Evolutionary conservation across 2,888 invertebrate species (phyloP).

Genomic region (Isoperla grammatica): DNA sequence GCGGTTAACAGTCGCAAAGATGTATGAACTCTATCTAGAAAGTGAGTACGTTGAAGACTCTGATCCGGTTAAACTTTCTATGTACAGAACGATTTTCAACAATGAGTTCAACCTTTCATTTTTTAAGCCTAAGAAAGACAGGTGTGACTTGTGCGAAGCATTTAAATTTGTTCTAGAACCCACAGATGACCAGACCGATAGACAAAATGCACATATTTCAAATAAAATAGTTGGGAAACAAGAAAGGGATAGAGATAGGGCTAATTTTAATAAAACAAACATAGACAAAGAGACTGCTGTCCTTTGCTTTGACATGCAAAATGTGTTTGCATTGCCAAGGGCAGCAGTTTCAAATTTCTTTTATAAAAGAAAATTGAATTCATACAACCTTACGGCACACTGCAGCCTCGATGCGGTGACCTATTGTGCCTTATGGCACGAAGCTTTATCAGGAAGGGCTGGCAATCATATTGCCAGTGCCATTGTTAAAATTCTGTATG

Average conservation of each 20-base stretch:
- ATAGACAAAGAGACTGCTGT: background rate
- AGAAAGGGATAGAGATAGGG: background rate
- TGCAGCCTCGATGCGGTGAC: background rate
- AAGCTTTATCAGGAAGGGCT: background rate
- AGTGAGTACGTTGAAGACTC: too few relatives aligned
- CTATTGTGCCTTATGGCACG: slow-evolving; percentile 4
- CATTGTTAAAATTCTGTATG: background rate
- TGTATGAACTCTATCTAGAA: background rate
- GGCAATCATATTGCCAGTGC: slow-evolving; percentile 16
- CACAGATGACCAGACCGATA: background rate
- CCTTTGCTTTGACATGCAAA: slow-evolving; percentile 1
- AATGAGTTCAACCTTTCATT: slow-evolving; percentile 3
- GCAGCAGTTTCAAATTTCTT: background rate
- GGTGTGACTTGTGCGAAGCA: background rate
- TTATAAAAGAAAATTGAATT: background rate
- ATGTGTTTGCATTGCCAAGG: background rate
- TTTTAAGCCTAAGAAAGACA: slow-evolving; percentile 2
- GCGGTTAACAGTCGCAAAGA: background rate
- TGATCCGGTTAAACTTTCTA: background rate
- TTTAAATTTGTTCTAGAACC: background rate
- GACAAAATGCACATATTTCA: background rate
- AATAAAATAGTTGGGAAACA: background rate
- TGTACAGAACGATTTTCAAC: background rate
- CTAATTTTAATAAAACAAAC: background rate
- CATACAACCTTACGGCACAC: slow-evolving; percentile 5